Conservation (phyloP, 2,797 vertebrate genomes). For the Siniperca obscura region DNA sequence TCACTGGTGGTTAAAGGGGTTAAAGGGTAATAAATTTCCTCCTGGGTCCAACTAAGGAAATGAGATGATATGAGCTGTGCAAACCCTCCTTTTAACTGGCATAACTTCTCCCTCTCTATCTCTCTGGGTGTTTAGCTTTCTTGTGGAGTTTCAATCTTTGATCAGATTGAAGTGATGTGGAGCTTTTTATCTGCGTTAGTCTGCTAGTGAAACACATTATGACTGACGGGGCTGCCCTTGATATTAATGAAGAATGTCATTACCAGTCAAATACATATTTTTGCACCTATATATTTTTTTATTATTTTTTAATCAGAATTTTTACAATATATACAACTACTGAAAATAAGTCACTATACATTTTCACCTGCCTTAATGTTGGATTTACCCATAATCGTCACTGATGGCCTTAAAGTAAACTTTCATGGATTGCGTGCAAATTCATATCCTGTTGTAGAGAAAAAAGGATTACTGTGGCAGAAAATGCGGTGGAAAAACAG, state of each 20-base stretch:
- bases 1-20: not conserved
- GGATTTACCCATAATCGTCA: not conserved
- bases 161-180: slow-evolving; percentile 8
- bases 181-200: slow-evolving; percentile 12
- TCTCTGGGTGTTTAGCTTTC: not conserved
- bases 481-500: slow-evolving; percentile 51
- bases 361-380: not conserved
- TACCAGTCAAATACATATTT: not conserved
- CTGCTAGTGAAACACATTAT: not conserved
- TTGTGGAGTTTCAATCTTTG: not conserved
- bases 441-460: slow-evolving; percentile 10
- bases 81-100: not conserved
- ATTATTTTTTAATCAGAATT: not conserved
- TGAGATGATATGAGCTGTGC: not conserved
- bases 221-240: not conserved
- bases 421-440: slow-evolving; percentile 7
- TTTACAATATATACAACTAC: not conserved
- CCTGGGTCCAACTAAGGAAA: slow-evolving; percentile 10
- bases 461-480: slow-evolving; percentile 17
- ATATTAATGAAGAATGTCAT: not conserved
- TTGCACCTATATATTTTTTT: not conserved
- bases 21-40: slow-evolving; percentile 1
- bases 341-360: not conserved
- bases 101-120: not conserved
- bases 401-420: slow-evolving; percentile 7